Evolutionary conservation across 2,888 invertebrate species (phyloP).

Genomic region (Epiperipatus broadwayi): DNA sequence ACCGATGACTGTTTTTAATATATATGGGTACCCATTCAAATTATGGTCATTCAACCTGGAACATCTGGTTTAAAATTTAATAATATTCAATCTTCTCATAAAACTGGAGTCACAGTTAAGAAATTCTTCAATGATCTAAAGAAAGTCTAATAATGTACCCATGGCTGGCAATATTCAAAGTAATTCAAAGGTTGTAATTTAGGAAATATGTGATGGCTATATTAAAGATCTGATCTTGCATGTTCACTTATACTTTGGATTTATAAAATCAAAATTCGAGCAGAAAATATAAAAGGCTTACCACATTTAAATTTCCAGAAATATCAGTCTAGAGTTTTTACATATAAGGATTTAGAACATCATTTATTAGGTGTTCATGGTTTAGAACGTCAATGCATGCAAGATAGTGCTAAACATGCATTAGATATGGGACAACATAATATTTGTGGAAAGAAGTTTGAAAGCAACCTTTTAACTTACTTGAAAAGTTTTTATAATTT

Average conservation of each 20-base stretch:
- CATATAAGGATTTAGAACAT: slow-evolving; percentile 83
- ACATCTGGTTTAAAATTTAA: background rate
- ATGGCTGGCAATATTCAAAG: slow-evolving; percentile 37
- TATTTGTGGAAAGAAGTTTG: slow-evolving; percentile 83
- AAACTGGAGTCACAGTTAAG: too few relatives aligned
- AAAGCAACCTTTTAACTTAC: slow-evolving; percentile 78
- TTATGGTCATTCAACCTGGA: too few relatives aligned
- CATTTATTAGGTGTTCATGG: slow-evolving; percentile 86
- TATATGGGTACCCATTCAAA: too few relatives aligned
- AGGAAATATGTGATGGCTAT: slow-evolving; percentile 91
- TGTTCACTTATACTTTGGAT: slow-evolving; percentile 95
- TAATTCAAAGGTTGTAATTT: slow-evolving; percentile 61
- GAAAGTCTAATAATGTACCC: too few relatives aligned
- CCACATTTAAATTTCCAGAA: slow-evolving; percentile 89
- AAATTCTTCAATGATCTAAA: too few relatives aligned
- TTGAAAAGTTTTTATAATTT: slow-evolving; percentile 77
- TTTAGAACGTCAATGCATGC: slow-evolving; percentile 83
- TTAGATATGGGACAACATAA: slow-evolving; percentile 87
- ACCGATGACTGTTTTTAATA: too few relatives aligned
- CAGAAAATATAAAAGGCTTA: slow-evolving; percentile 82
- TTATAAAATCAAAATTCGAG: slow-evolving; percentile 87
- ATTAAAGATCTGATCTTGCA: slow-evolving; percentile 84
- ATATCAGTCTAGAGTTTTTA: slow-evolving; percentile 89
- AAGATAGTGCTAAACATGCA: slow-evolving; percentile 81
- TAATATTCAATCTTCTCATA: too few relatives aligned